Evolutionary conservation across 2,797 vertebrate species (phyloP), one percentile per base, ranked within the genome.

Genomic region (Malurus splendens): DNA sequence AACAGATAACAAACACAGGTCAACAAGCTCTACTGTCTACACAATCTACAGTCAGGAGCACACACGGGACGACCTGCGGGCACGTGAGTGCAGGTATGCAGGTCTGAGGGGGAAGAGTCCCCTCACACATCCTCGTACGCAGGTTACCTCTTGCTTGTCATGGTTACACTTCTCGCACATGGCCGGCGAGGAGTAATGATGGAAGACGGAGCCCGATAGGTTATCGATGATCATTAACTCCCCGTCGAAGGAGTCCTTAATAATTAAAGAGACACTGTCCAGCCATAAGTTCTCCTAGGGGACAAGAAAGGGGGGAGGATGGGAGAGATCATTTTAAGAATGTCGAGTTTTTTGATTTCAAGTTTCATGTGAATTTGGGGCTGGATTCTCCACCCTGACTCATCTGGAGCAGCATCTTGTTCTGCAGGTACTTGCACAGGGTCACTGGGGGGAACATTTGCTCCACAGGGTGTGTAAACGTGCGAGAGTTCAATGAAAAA

Each of bases 201-300:
- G 99, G 97, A 99, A 99, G 97, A 99, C 98, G 77, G 99, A 99
- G 92, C 99, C 99, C 8, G 99, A 99, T 94, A 99, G 98, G 97
- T 99, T 99, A 98, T 99, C 99, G 93, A 99, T 99, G 98, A 99
- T 99, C 98, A 99, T 98, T 98, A 99, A 98, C 97, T 99, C 99
- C 94, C 98, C 99, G 95, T 99, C 99, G 97, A 99, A 98, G 54
- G 99, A 98, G 96, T 99, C 99, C 98, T 99, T 99, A 98, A 99
- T 99, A 96, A 99, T 98, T 97, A 99, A 98, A 96, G 99, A 99
- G 90, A 99, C 99, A 96, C 99, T 99, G 98, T 99, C 99, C 98
- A 99, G 98, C 99, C 99, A 99, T 97, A 99, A 98, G 97, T 98
- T 99, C 98, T 99, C 99, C 99, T 99, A 98, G 97, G 98, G 98